Evolutionary conservation across 2,888 invertebrate species (phyloP), one percentile per base, ranked within the genome.

Genomic region (Tachystola acroxantha): DNA sequence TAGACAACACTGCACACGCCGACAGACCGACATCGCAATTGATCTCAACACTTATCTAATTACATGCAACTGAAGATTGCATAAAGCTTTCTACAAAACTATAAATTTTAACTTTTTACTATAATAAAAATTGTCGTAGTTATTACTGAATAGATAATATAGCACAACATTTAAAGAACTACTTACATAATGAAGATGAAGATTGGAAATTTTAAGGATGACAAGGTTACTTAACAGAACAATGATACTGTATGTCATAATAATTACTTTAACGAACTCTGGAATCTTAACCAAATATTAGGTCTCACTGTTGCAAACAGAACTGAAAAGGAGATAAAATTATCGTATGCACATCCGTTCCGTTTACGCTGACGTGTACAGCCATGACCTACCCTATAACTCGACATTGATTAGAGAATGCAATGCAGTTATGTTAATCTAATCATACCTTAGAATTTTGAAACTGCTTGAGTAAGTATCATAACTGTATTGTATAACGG

Each of bases 341-440:
- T 77, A 81, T 82, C 81, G 59, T 55, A 43, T 50, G 72, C 68
- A 73, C 77, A 80, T 85, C 82, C 84, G 81, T 75, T 85, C 82
- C 84, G 81, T 75, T 77, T 70, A 52, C 70, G 69, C 69, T 76
- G 73, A 73, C 75, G 71, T 78, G 72, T 73, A 59, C 73, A 79
- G 73, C 81, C 84, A 75, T 82, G 82, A 85, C 84, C 84, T 84
- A 77, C 81, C 84, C 78, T 79, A 81, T 74, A 71, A 69, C 64
- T 70, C 53, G 57, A 44, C 60, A 68, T 60, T 59, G 67, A 74
- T 72, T 72, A 65, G 65, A 58, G 60, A 68, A 70, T 63, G 66
- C 57, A 59, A 42, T 61, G 56, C 51, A 62, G 54, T 71, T 66
- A 64, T 74, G 58, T 54, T 58, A 63, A 65, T 70, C n/a, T n/a